Base-by-base conservation (phyloP, 2,888 invertebrate genomes). In the Machimus rusticus region DNA sequence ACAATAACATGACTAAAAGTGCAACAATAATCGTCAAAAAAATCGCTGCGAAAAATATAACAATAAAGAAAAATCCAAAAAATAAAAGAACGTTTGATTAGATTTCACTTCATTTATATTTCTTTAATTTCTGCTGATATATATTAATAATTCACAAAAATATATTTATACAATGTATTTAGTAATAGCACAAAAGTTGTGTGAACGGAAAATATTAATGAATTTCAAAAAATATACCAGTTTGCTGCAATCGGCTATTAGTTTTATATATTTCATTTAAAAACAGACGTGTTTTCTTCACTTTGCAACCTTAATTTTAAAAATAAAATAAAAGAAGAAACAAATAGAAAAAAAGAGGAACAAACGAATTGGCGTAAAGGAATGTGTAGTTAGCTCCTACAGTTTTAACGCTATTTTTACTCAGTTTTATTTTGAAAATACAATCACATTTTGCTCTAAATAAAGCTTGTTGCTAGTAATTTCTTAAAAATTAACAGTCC, bases 111-210 rank as follows among this genome's bases (percentile, higher is more conserved):
- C 76, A 39, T 14, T 76, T 76, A 37, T 76, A 76, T 76, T 76
- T 37, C 34, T 76, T 76, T 76, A 39, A 76, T 76, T 66, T 66
- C 66, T 66, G 46, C 34, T 81, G 81, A 82, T 82, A 82, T 82
- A 82, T 82, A 82, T 82, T 82, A 57, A 82, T 82, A 82, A 82
- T 57, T 82, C 82, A 82, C 82, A 82, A 82, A 82, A 82, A 82
- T 82, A 78, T 78, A 78, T 43, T 78, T 43, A 78, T 78, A 78
- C 39, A 76, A 76, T 76, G 51, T 79, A 79, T 79, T 46, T 51
- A 79, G 51, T 79, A 79, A 79, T 79, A 82, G 57, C 57, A 51
- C 82, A 66, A 57, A 82, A 57, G n/a, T 82, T 57, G 34, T 37
- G 31, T 82, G 66, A 82, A 82, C 82, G 31, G 57, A 82, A 82